Evolutionary conservation across 1,140 invertebrate species (phyloP).

Genomic region (Plutomurus gul): DNA sequence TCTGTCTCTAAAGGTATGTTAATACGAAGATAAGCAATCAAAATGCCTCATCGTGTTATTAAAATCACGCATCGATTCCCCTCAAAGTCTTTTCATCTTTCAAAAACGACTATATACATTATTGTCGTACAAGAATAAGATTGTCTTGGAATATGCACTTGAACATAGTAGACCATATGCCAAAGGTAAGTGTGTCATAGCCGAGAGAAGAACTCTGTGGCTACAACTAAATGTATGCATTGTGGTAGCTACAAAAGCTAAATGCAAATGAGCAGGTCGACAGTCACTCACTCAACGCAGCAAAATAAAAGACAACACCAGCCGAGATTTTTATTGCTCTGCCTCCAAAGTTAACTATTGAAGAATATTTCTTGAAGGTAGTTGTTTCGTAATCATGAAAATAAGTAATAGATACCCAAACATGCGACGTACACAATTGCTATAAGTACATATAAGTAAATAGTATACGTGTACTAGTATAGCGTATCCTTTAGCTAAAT

Average conservation of each 20-base stretch:
- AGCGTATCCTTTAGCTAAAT: no score
- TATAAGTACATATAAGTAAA: no score
- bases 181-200: no score
- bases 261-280: constrained; percentile 8
- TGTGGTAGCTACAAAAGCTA: not conserved
- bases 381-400: not conserved
- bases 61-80: constrained; percentile 13
- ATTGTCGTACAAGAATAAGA: not conserved
- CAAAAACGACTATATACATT: constrained; percentile 21
- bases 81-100: not conserved
- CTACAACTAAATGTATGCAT: no score
- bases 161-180: no score
- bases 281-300: not conserved
- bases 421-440: no score
- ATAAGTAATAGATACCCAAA: not conserved
- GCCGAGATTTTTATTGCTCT: constrained; percentile 20
- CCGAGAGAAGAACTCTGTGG: no score
- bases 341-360: not conserved
- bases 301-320: not conserved
- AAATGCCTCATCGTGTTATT: not conserved
- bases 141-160: no score
- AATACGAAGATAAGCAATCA: not conserved
- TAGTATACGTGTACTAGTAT: no score
- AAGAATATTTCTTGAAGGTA: not conserved
- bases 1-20: no score